Evolutionary conservation across 2,113 vertebrate genomes (phyloP).

Genomic region (Manacus vitellinus): DNA sequence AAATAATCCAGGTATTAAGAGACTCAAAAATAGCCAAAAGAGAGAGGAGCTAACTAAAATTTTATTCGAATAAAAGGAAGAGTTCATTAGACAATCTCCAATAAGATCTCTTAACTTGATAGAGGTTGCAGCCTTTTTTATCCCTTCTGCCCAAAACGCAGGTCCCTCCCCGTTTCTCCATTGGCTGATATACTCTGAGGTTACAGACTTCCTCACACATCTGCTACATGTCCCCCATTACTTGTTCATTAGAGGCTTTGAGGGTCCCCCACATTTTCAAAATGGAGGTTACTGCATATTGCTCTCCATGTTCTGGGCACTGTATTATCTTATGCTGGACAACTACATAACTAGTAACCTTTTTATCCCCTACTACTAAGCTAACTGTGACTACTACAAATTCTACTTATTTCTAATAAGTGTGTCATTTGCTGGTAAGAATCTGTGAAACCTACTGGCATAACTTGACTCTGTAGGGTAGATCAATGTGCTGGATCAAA

Average conservation of each 20-base stretch:
- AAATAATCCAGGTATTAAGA: background rate
- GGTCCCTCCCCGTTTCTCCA: background rate
- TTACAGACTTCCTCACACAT: background rate
- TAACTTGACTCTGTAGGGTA: background rate
- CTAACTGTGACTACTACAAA: background rate
- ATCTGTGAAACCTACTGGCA: background rate
- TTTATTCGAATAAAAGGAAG: background rate
- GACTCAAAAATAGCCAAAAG: background rate
- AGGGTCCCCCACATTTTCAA: background rate
- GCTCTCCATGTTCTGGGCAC: background rate
- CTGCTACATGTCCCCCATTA: background rate
- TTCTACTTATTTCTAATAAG: background rate
- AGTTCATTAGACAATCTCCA: background rate
- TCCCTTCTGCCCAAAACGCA: background rate
- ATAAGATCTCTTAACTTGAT: background rate
- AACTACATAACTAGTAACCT: background rate
- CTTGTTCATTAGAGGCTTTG: background rate
- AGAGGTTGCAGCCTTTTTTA: background rate
- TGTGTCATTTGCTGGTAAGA: background rate
- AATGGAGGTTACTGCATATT: background rate
- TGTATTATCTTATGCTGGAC: background rate
- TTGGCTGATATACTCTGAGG: background rate
- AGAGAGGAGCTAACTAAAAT: background rate
- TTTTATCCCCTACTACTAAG: background rate
- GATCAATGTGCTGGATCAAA: background rate